Conservation (phyloP, 2,797 vertebrate genomes). For the Syngnathus acus region DNA sequence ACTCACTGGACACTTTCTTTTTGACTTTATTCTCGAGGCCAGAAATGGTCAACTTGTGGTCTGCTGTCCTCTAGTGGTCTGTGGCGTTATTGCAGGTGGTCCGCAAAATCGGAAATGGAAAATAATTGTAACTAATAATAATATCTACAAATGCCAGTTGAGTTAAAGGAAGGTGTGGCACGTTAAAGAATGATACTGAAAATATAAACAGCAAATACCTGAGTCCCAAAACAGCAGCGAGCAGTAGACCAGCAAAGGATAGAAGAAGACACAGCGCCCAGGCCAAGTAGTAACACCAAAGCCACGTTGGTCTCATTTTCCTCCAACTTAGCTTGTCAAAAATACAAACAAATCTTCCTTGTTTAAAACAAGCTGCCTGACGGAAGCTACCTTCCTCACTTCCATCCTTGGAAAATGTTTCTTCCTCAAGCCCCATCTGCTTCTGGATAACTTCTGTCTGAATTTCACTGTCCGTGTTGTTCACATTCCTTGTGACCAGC, state of each 20-base stretch:
- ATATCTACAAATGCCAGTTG: neutral
- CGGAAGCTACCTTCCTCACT: neutral
- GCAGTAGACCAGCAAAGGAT: conserved; percentile 44
- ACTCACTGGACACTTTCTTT: neutral
- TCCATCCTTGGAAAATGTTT: neutral
- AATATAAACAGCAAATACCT: conserved; percentile 51
- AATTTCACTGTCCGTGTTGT: conserved; percentile 16
- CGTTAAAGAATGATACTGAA: neutral
- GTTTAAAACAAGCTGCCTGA: conserved; percentile 12
- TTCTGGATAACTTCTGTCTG: conserved; percentile 5
- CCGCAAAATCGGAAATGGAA: too few species aligned
- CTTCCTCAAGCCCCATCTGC: conserved; percentile 6
- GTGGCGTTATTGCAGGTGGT: too few species aligned
- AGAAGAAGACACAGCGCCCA: conserved; percentile 64
- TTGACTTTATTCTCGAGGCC: too few species aligned
- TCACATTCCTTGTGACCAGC: neutral
- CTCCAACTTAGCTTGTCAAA: neutral
- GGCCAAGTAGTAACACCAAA: conserved; percentile 45
- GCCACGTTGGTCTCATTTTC: conserved; percentile 9
- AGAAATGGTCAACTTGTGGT: too few species aligned
- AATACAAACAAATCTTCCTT: neutral
- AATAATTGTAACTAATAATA: too few species aligned
- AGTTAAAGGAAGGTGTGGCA: neutral
- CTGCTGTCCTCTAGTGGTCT: too few species aligned
- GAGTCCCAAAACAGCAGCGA: conserved; percentile 63